Base-by-base conservation (phyloP, 2,113 vertebrate genomes). In the Lepisosteus oculatus region DNA sequence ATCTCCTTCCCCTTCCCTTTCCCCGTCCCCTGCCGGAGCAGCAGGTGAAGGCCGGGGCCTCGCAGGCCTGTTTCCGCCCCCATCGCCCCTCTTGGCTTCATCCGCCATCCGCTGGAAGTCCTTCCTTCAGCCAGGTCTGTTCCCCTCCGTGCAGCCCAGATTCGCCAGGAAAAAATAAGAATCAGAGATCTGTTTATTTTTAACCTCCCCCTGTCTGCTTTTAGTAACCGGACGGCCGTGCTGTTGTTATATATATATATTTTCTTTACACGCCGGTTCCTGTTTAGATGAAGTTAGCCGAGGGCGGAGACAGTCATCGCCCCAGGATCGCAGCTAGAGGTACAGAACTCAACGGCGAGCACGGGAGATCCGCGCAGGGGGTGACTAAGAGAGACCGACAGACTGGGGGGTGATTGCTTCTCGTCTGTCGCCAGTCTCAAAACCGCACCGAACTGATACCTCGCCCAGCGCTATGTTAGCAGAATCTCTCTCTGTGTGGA, bases 121-220 rank as follows among this genome's bases (percentile, higher is more conserved):
- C 71, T 12, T 43, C 55, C 61, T 68, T 29, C 29, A 65, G 9
- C 13, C 47, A 8, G 63, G 56, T 70, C 56, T 55, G 13, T 12
- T 29, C 15, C 43, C 9, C 41, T 70, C 63, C 63, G 70, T 82
- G 74, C 74, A 29, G 65, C 65, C 63, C 14, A 0, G 29, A 70
- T 75, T 74, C 71, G 45, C 42, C 61, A 64, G 56, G 57, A 72
- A 64, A 65, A 51, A 72, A 66, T 73, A 76, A 14, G 17, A 3
- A 8, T 7, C 3, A 29, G 29, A 29, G 29, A 29, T 29, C 29
- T 29, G 29, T 29, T 29, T 29, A 29, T 29, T 29, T 29, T 29
- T 29, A 29, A 29, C 29, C 29, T 29, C 29, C 29, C 29, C 29
- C 29, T 29, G 1, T 29, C 29, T 29, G 29, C 29, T 29, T 29